Evolutionary conservation across 2,888 invertebrate species (phyloP).

Genomic region (Allygus modestus): DNA sequence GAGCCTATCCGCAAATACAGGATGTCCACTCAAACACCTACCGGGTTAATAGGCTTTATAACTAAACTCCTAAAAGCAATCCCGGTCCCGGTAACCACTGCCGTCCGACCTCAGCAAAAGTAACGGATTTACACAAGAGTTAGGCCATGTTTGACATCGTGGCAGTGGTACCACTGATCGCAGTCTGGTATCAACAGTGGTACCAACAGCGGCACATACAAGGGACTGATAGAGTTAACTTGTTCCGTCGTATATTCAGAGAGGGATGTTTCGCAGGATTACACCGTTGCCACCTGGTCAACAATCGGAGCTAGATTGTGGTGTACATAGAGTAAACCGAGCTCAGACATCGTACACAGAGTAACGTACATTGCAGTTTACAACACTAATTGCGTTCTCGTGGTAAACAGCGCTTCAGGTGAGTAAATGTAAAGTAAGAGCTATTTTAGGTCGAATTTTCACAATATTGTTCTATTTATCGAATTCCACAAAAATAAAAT

Average conservation of each 20-base stretch:
- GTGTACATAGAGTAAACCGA: slow-evolving; percentile 41
- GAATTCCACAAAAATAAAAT: too few relatives aligned
- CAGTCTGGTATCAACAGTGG: slow-evolving; percentile 13
- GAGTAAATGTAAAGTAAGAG: neutral
- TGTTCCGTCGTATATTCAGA: slow-evolving; percentile 31
- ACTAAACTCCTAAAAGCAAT: neutral
- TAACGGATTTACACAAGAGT: too few relatives aligned
- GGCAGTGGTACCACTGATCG: neutral
- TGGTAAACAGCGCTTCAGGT: neutral
- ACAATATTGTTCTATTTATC: too few relatives aligned
- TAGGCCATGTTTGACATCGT: neutral
- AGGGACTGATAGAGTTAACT: slow-evolving; percentile 41
- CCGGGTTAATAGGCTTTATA: neutral
- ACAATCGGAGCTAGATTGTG: slow-evolving; percentile 38
- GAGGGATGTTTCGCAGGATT: slow-evolving; percentile 27
- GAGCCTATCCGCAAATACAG: too few relatives aligned
- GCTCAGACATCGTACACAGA: slow-evolving; percentile 31
- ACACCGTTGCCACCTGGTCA: slow-evolving; percentile 11
- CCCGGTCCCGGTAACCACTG: neutral
- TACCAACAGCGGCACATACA: slow-evolving; percentile 1
- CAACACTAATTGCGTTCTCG: slow-evolving; percentile 7
- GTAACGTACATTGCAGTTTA: slow-evolving; percentile 19
- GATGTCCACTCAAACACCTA: too few relatives aligned
- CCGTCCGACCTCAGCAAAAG: neutral
- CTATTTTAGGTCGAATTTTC: too few relatives aligned